Evolutionary conservation across 2,888 invertebrate species (phyloP).

Genomic region (Incurvaria masculella): DNA sequence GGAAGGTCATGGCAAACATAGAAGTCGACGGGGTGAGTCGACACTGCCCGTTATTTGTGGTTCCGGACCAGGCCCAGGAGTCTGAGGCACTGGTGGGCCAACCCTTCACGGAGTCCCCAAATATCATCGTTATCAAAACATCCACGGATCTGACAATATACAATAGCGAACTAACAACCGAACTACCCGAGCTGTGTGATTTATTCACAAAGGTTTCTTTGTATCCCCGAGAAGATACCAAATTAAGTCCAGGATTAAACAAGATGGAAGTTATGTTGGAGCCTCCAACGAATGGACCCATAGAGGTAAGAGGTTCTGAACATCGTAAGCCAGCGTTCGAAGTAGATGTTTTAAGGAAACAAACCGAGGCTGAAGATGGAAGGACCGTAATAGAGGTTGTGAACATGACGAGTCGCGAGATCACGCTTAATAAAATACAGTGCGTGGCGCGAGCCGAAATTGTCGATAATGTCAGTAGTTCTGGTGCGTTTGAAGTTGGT

Average conservation of each 20-base stretch:
- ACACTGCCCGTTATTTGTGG: not conserved
- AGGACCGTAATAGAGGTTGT: not conserved
- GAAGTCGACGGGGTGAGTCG: not conserved
- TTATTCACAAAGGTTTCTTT: too few relatives aligned
- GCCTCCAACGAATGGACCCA: too few relatives aligned
- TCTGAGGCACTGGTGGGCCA: not conserved
- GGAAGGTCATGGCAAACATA: not conserved
- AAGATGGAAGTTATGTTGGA: not conserved
- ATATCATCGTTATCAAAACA: not conserved
- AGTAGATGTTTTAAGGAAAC: not conserved
- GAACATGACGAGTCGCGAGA: not conserved
- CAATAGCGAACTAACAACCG: not conserved
- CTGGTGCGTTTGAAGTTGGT: not conserved
- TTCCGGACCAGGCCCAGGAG: not conserved
- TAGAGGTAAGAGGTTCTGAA: too few relatives aligned
- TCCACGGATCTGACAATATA: not conserved
- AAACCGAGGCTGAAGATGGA: not conserved
- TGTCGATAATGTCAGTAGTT: not conserved
- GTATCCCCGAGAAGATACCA: not conserved
- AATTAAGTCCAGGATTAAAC: not conserved
- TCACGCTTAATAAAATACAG: not conserved
- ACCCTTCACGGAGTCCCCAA: not conserved
- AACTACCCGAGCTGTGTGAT: not conserved
- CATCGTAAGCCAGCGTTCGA: too few relatives aligned
- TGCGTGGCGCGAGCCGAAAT: not conserved